Evolutionary conservation across 2,888 invertebrate genomes (phyloP), one percentile per base, ranked within the genome.

Genomic region (Eupithecia dodoneata): DNA sequence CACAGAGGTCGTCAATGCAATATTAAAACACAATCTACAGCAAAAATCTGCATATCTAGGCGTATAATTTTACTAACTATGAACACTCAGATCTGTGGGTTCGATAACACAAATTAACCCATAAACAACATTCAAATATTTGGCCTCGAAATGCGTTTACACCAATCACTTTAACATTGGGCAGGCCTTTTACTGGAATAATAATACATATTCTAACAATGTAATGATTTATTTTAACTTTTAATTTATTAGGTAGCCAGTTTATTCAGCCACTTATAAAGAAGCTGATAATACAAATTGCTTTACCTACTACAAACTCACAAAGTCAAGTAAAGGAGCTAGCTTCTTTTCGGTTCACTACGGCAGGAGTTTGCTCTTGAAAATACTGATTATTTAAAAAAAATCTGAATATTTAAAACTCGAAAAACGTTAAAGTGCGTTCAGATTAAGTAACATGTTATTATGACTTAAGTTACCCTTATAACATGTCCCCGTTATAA

Each of bases 111-210:
- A 82, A 83, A 80, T 79, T 75, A 77, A 73, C 75, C 65, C 71
- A 79, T 77, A 77, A 78, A 81, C 76, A 77, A 81, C 81, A 80
- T 80, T 79, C 77, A 72, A 73, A 76, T 72, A 74, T 76, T 77
- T 70, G 79, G 76, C 82, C 82, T 83, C 80, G 78, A 79, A 72
- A 71, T 72, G 52, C 76, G n/a, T 75, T 77, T 76, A 77, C 73
- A 69, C 75, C 76, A 79, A 76, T 79, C 79, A 76, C 76, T 79
- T 71, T 41, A 78, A 76, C 69, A 73, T 79, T 76, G 47, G 76
- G 74, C 76, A 74, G 67, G 72, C 66, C 67, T 74, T 74, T 70
- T 76, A 76, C 70, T 72, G 30, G 74, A 55, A 55, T 67, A 55
- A 13, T 72, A 65, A 42, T 59, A 59, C 7, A n/a, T 74, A 47